Conservation (phyloP, 2,888 invertebrate genomes). For the Amphipyra tragopoginis region DNA sequence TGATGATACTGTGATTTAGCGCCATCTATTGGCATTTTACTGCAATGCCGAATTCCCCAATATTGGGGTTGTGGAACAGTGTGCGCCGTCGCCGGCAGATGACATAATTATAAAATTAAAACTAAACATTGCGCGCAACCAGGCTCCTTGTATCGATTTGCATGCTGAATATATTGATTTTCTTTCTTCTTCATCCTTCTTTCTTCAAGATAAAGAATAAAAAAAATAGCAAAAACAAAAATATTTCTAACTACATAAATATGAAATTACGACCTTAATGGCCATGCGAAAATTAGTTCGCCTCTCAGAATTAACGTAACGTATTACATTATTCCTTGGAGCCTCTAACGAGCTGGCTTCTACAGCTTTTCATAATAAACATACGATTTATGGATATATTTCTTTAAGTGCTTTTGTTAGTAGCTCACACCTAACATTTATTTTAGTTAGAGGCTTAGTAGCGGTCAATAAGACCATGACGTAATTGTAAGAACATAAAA, state of each 20-base stretch:
- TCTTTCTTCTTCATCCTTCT: too few relatives aligned
- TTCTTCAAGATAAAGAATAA: too few relatives aligned
- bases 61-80: too few relatives aligned
- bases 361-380: slow-evolving; percentile 49
- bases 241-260: slow-evolving; percentile 28
- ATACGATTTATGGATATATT: slow-evolving; percentile 41
- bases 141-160: too few relatives aligned
- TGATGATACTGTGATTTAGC: too few relatives aligned
- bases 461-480: neutral
- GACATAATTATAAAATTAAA: too few relatives aligned
- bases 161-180: too few relatives aligned
- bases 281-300: slow-evolving; percentile 46
- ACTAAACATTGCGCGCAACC: too few relatives aligned
- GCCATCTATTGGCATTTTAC: too few relatives aligned
- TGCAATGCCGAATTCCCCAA: too few relatives aligned
- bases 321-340: slow-evolving; percentile 35
- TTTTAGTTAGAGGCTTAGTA: slow-evolving; percentile 5
- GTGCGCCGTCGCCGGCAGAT: too few relatives aligned
- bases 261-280: slow-evolving; percentile 30
- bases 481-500: neutral
- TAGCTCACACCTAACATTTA: slow-evolving; percentile 12
- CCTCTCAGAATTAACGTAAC: slow-evolving; percentile 28
- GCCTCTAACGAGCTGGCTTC: slow-evolving; percentile 25
- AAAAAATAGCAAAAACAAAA: slow-evolving; percentile 37
- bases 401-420: slow-evolving; percentile 45